Conservation (phyloP, 1,140 invertebrate genomes). For the Pomacea maculata region DNA sequence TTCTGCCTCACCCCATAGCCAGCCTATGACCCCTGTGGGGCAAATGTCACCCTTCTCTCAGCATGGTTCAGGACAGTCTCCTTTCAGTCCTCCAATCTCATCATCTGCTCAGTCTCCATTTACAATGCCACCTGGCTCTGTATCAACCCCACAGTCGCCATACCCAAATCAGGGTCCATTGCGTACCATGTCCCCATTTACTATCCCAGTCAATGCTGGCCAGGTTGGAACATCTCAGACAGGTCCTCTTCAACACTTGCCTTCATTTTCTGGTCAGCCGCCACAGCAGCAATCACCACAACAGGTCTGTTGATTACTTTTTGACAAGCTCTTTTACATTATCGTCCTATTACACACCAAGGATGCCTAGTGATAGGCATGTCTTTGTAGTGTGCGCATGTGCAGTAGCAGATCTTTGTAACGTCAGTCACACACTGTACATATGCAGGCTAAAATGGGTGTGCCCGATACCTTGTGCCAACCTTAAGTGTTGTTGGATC, state of each 20-base stretch:
- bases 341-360: too few relatives aligned
- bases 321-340: too few relatives aligned
- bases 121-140: constrained; percentile 8
- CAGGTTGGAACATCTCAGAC: constrained; percentile 35
- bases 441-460: too few relatives aligned
- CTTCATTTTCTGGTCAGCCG: neutral
- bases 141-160: constrained; percentile 32
- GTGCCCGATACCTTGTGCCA: too few relatives aligned
- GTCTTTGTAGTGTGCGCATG: too few relatives aligned
- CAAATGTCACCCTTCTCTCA: constrained; percentile 54
- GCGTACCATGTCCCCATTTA: constrained; percentile 20
- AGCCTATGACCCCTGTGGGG: constrained; percentile 36
- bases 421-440: too few relatives aligned
- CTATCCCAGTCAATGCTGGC: constrained; percentile 29
- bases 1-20: constrained; percentile 36
- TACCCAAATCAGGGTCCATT: constrained; percentile 23
- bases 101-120: constrained; percentile 35
- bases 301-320: too few relatives aligned
- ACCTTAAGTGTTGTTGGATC: too few relatives aligned
- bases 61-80: constrained; percentile 37
- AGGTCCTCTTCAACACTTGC: constrained; percentile 9
- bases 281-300: constrained; percentile 6
- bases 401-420: too few relatives aligned
- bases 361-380: too few relatives aligned
- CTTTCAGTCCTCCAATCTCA: constrained; percentile 42